These are phyloP conservation scores for Chauna torquata DNA, from an alignment of 2,113 vertebrate genomes.

Conservation along the genomic window DNA sequence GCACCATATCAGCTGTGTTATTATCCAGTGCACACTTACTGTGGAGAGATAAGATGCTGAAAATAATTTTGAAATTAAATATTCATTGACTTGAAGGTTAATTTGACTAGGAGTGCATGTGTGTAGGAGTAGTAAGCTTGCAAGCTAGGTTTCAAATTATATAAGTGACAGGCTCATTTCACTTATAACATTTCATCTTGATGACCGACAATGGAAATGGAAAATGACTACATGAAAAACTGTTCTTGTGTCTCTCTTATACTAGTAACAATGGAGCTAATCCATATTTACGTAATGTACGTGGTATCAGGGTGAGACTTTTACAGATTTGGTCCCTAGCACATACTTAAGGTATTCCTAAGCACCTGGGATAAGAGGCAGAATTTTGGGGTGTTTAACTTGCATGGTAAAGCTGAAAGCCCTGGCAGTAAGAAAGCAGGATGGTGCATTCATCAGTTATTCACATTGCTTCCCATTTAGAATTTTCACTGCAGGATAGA, in stretches of 20 bases:
- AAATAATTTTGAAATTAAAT: constrained; percentile 54
- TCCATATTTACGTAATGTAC: not conserved
- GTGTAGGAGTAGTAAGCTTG: constrained; percentile 30
- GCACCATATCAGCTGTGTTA: not conserved
- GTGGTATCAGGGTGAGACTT: not conserved
- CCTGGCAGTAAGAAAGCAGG: not conserved
- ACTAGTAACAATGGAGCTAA: not conserved
- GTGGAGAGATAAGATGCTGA: not conserved
- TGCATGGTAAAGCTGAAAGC: not conserved
- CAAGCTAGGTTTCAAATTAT: constrained; percentile 45
- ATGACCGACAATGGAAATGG: constrained; percentile 2
- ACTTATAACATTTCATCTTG: constrained; percentile 20
- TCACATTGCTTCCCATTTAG: not conserved
- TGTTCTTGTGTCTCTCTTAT: not conserved
- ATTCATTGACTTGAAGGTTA: constrained; percentile 57
- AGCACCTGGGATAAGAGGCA: not conserved
- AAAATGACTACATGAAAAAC: not conserved
- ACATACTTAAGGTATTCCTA: not conserved
- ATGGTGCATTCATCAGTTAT: not conserved
- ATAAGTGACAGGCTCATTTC: constrained; percentile 46
- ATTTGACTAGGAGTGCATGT: not conserved
- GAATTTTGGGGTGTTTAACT: not conserved
- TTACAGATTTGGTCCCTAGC: not conserved
- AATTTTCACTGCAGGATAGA: not conserved
- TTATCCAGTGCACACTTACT: not conserved